Conservation (phyloP, 2,888 invertebrate species). For the Tinea trinotella region DNA sequence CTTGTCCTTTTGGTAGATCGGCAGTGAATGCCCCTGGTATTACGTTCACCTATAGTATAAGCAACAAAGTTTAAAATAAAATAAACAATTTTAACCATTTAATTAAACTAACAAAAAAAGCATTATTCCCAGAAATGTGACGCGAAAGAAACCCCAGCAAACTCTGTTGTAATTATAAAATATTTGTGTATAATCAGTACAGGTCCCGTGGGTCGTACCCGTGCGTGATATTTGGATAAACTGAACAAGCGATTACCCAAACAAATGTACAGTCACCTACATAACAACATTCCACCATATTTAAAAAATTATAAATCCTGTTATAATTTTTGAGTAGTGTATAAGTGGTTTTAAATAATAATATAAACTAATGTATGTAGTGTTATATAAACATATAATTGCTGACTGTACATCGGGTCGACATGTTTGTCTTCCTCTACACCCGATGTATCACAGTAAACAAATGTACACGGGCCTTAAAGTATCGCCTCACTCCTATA, state of each 20-base stretch:
- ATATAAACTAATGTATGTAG: too few relatives aligned
- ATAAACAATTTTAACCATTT: too few relatives aligned
- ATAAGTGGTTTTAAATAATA: too few relatives aligned
- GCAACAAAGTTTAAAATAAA: too few relatives aligned
- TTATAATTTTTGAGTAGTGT: not conserved
- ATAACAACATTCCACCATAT: too few relatives aligned
- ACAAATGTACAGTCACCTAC: constrained; percentile 1
- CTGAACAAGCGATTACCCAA: constrained; percentile 20
- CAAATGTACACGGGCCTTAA: constrained; percentile 17
- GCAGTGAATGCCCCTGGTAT: too few relatives aligned
- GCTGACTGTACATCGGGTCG: constrained; percentile 3
- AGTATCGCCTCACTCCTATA: constrained; percentile 15
- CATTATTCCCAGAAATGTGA: too few relatives aligned
- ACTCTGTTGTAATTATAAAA: constrained; percentile 13
- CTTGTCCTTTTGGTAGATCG: too few relatives aligned
- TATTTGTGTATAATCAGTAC: constrained; percentile 12
- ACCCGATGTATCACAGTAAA: constrained; percentile 18
- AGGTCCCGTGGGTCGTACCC: constrained; percentile 13
- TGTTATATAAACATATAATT: too few relatives aligned
- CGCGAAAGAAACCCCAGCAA: too few relatives aligned
- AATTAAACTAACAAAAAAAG: too few relatives aligned
- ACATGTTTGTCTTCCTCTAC: constrained; percentile 18
- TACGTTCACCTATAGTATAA: too few relatives aligned
- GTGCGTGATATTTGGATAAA: constrained; percentile 18
- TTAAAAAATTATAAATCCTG: not conserved